These are phyloP conservation scores for western clawed frog (Xenopus tropicalis) DNA, from an alignment of 2,113 vertebrate species.

Conservation along the genomic window DNA sequence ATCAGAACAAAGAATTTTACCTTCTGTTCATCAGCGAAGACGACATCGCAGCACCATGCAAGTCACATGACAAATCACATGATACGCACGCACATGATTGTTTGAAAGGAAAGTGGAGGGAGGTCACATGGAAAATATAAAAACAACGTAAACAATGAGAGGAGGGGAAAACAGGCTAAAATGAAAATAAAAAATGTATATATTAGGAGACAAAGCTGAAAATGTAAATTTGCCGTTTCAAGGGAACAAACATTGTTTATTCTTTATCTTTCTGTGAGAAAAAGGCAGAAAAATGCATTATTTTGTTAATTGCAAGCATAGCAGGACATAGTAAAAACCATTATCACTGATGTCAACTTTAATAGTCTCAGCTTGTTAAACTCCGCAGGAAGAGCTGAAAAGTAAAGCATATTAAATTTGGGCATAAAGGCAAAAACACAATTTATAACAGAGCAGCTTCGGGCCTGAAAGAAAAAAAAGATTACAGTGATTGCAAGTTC, in stretches of 20 bases:
- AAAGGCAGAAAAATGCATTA: slow-evolving; percentile 8
- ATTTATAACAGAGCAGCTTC: background rate
- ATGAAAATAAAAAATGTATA: slow-evolving; percentile 53
- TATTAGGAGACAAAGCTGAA: slow-evolving; percentile 33
- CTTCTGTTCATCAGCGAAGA: slow-evolving; percentile 91
- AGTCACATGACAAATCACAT: slow-evolving; percentile 95
- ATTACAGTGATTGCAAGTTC: slow-evolving; percentile 4
- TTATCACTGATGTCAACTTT: slow-evolving; percentile 10
- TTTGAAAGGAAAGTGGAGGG: slow-evolving; percentile 86
- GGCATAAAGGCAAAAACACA: slow-evolving; percentile 40
- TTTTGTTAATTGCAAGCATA: slow-evolving; percentile 15
- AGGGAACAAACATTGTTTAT: background rate
- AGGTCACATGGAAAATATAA: slow-evolving; percentile 88
- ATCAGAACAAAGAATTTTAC: slow-evolving; percentile 90
- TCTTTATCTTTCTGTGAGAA: slow-evolving; percentile 10
- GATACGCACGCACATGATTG: slow-evolving; percentile 89
- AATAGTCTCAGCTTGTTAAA: background rate
- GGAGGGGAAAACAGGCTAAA: slow-evolving; percentile 76
- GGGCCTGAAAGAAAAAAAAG: background rate
- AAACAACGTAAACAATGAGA: slow-evolving; percentile 88
- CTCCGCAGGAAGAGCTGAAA: slow-evolving; percentile 19
- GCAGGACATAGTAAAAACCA: slow-evolving; percentile 11
- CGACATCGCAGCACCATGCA: slow-evolving; percentile 91
- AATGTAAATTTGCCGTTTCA: slow-evolving; percentile 20
- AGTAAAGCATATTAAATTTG: slow-evolving; percentile 53